Conservation (phyloP, 2,113 vertebrate species). For the Mesoclemmys tuberculata region DNA sequence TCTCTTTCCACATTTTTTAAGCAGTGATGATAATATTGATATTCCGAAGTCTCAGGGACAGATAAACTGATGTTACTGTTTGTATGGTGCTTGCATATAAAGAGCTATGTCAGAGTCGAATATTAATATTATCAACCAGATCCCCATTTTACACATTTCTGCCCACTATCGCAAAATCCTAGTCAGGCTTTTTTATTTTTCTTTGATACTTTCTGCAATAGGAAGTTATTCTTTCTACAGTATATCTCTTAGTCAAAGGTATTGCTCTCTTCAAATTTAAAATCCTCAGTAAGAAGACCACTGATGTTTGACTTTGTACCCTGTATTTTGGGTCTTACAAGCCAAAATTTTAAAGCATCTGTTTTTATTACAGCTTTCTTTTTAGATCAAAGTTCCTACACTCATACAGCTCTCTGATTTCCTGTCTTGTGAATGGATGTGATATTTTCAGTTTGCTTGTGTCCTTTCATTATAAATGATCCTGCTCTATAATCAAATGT, state of each 20-base stretch:
- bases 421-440: neutral
- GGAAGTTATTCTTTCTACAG: neutral
- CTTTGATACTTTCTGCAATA: neutral
- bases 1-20: neutral
- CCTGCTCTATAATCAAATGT: neutral
- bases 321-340: neutral
- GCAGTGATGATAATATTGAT: neutral
- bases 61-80: neutral
- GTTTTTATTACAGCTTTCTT: neutral
- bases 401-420: neutral
- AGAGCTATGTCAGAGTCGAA: neutral
- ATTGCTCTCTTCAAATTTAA: neutral
- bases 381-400: neutral
- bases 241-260: neutral
- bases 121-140: neutral
- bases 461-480: neutral
- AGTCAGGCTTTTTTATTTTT: neutral
- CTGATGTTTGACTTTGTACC: neutral
- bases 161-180: neutral
- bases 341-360: neutral
- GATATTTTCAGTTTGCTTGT: neutral
- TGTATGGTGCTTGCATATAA: neutral
- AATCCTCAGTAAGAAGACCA: neutral
- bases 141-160: neutral
- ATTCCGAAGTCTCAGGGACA: rapidly evolving